Evolutionary conservation across 2,888 invertebrate species (phyloP), one percentile per base, ranked within the genome.

Genomic region (Trissolcus brochymenae): DNA sequence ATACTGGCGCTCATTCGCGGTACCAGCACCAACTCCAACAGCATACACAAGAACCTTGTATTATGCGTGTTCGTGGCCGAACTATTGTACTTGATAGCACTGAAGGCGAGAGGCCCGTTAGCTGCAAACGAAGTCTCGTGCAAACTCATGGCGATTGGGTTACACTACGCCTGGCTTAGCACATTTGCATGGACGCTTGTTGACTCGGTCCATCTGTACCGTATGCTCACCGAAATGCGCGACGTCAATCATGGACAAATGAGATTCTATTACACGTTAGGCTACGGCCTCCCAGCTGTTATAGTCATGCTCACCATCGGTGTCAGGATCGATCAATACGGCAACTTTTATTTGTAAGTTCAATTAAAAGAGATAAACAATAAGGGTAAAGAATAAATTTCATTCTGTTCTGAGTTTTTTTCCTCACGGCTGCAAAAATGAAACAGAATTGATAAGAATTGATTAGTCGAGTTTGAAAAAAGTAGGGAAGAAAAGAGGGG

Each of bases 161-260:
- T 98, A 75, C 98, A 98, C 90, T 98, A 97, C 90, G 94, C 96
- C 87, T 98, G 97, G 96, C 90, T 98, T 86, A 93, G 94, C 29
- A 94, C 96, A 13, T 96, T 98, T 85, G 94, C 94, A 17, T 98
- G 98, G 98, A 93, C 95, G 83, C 93, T 98, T 81, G 95, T 97
- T 64, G 97, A 97, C 89, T 95, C 96, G 35, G 92, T 98, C 82
- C 98, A 98, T 90, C 91, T 98, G 70, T 96, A 98, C 86, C 92
- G 98, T 54, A 96, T 98, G 94, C 90, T 98, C 81, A 96, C 97
- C 2, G 98, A 98, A 90, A 95, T 98, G 92, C 92, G 98, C 3
- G 98, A 98, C 89, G 97, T 98, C 56, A 98, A 98, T 91, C 96
- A 97, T 88, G 98, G 97, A 4, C 95, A 95, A 41, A 96, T 98